Conservation (phyloP, 2,888 invertebrate species). For the Ernsta delagoae region DNA sequence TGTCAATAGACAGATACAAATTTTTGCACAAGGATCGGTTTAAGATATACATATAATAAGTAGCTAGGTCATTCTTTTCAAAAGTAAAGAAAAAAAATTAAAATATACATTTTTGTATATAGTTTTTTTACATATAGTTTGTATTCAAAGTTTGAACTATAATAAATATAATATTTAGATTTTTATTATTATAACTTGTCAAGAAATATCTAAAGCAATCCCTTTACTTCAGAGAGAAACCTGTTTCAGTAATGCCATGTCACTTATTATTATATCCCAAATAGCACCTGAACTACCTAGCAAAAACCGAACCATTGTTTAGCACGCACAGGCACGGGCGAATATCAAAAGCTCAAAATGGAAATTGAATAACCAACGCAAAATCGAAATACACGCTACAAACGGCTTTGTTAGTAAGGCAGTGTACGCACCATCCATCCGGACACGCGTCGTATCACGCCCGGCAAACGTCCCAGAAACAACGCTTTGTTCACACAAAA, state of each 20-base stretch:
- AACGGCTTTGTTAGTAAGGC: slow-evolving; percentile 20
- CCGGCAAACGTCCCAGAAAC: background rate
- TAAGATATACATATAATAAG: too few relatives aligned
- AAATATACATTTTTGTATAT: too few relatives aligned
- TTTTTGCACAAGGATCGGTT: too few relatives aligned
- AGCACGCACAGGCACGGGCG: background rate
- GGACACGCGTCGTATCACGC: slow-evolving; percentile 1
- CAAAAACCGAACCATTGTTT: slow-evolving; percentile 20
- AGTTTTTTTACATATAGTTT: too few relatives aligned
- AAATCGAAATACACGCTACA: slow-evolving; percentile 28
- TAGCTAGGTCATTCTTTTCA: too few relatives aligned
- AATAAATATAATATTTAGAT: too few relatives aligned
- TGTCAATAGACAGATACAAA: background rate
- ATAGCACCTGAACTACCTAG: background rate
- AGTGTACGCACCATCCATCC: slow-evolving; percentile 17
- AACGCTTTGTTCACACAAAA: slow-evolving; percentile 6
- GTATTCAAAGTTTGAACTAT: too few relatives aligned
- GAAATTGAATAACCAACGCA: slow-evolving; percentile 31
- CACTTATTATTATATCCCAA: background rate
- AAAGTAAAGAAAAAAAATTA: too few relatives aligned
- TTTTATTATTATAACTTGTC: too few relatives aligned
- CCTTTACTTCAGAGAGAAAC: background rate
- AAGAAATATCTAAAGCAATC: background rate
- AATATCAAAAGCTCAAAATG: slow-evolving; percentile 31
- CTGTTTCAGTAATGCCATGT: background rate